Base-by-base conservation (phyloP, 2,113 vertebrate genomes). In the Peromyscus maniculatus region DNA sequence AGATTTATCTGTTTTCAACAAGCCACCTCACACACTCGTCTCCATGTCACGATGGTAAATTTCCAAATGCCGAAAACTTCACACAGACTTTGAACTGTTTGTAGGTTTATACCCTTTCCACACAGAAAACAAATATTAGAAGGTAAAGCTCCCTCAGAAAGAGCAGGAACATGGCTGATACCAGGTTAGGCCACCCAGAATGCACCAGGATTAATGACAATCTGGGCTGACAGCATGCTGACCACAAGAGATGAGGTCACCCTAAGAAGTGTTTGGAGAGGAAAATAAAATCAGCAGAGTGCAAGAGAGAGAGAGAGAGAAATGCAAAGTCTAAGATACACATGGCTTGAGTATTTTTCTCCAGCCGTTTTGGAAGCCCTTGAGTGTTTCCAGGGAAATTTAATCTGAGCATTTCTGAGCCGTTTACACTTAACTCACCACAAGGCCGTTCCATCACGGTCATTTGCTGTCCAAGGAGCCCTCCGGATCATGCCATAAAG, bases 191-290 rank as follows among this genome's bases (percentile, higher is more conserved):
- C 95, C 94, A 97, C 97, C 96, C 97, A 98, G 93, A 93, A 95
- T 39, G 78, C 52, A 87, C 43, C 87, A 92, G 79, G 90, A 97
- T 94, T 95, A 97, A 97, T 94, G 95, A 93, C 84, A 91, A 66
- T 57, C 49, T n/a, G 24, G 80, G 21, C 69, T 94, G 95, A 96
- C 93, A 95, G 84, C 94, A 33, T 87, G 87, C 95, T 96, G 91
- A 96, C 97, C 98, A 72, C 97, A 95, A 94, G 78, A 96, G 96
- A 96, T 97, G 97, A 97, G 92, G 78, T 98, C 96, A 98, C 80
- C 89, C 62, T 93, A 46, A 88, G 74, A 97, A 96, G 87, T 78
- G 75, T 93, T 95, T 90, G 89, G 59, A 91, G 84, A 93, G 92
- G 66, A 95, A 95, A 97, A 97, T 96, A 97, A 97, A 98, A 94